A percentile compares a stretch with the other conserved stretches of the same genome.
These are phyloP conservation scores for Drosophila guanche DNA, from an alignment of 1,140 invertebrate genomes.

Conservation along the genomic window DNA sequence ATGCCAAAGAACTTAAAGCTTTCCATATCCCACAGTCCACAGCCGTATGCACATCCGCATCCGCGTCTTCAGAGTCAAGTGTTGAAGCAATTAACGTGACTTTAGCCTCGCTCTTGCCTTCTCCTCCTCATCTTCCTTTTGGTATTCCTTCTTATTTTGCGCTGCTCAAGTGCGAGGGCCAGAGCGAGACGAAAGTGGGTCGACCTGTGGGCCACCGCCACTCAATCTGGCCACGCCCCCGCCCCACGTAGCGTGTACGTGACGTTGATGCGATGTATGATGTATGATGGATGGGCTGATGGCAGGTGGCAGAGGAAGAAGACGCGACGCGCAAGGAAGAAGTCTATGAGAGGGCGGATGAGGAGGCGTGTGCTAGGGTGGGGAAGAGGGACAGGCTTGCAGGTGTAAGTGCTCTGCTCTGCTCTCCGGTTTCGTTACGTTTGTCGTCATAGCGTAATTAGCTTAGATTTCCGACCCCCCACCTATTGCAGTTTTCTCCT, in stretches of 20 bases:
- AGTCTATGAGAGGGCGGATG: conserved; percentile 36
- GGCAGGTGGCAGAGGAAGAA: conserved; percentile 22
- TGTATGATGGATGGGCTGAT: neutral
- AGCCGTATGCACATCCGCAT: conserved; percentile 25
- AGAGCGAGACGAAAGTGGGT: conserved; percentile 50
- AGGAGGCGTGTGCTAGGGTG: conserved; percentile 10
- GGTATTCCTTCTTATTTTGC: conserved; percentile 5
- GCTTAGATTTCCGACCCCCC: conserved; percentile 65
- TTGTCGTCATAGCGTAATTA: conserved; percentile 71
- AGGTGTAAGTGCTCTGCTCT: conserved; percentile 1
- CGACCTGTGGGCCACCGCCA: conserved; percentile 42
- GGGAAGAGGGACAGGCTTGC: no score
- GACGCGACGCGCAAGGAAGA: conserved; percentile 12
- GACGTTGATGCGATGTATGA: conserved; percentile 32
- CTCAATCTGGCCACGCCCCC: conserved; percentile 49
- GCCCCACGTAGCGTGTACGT: conserved; percentile 50
- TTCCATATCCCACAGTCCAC: conserved; percentile 14
- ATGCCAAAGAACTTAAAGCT: no score
- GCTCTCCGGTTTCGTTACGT: conserved; percentile 18
- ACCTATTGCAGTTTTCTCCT: conserved; percentile 15
- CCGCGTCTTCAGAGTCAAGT: conserved; percentile 58
- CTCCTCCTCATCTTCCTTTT: conserved; percentile 9
- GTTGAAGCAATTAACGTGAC: conserved; percentile 75
- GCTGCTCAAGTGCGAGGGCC: neutral
- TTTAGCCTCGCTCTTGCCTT: conserved; percentile 27